A percentile compares a stretch with the other conserved stretches of the same genome.
Evolutionary conservation across 2,888 invertebrate genomes (phyloP).

Genomic region (Nephrotoma guestfalica): DNA sequence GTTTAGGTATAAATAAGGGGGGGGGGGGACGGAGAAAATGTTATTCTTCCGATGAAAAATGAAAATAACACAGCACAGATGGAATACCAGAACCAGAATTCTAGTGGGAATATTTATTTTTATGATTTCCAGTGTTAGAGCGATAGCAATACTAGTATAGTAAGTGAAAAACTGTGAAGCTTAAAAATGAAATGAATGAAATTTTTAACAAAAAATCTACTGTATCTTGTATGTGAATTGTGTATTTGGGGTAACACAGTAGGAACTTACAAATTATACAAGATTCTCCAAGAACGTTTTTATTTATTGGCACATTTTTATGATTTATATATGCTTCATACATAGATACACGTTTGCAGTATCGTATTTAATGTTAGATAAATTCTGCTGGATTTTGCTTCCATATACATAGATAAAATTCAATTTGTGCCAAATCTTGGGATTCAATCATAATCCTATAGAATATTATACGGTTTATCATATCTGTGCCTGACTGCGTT

Average conservation of each 20-base stretch:
- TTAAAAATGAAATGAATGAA: neutral
- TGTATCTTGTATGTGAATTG: neutral
- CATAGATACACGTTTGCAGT: no score
- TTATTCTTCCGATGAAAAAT: neutral
- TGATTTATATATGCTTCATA: neutral
- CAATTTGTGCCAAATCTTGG: neutral
- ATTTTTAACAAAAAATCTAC: neutral
- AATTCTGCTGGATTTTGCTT: neutral
- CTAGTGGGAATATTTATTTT: neutral
- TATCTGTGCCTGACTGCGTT: neutral
- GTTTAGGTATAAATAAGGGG: neutral
- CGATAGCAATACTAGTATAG: neutral
- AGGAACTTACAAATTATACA: neutral
- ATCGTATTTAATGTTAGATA: neutral
- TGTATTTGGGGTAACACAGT: neutral
- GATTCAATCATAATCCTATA: neutral
- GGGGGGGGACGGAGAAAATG: neutral
- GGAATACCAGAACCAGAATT: neutral
- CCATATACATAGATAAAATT: neutral
- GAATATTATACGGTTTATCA: neutral
- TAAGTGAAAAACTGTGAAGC: neutral
- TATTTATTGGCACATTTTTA: neutral
- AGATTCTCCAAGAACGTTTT: neutral
- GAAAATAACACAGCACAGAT: neutral
- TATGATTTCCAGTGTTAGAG: neutral